Evolutionary conservation across 53 echinoderm and acorn worm species (phyloP).

Genomic region (Echinarachnius parma): DNA sequence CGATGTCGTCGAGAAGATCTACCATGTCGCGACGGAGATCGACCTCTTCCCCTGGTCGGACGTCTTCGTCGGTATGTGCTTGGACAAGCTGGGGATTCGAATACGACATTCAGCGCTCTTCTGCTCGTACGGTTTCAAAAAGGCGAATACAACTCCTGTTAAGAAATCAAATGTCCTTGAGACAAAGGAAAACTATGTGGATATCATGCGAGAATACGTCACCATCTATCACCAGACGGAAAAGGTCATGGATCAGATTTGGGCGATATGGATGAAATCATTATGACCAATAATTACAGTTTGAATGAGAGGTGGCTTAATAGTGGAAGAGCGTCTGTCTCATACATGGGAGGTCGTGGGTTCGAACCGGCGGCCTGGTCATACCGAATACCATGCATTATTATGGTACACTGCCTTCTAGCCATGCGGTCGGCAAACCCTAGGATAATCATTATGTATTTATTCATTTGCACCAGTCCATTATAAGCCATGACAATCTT

Average conservation of each 20-base stretch:
- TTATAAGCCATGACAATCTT: no score
- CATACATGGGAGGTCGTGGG: no score
- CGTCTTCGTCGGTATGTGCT: conserved; percentile 19
- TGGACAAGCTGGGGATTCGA: conserved; percentile 25
- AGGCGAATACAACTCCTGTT: not conserved
- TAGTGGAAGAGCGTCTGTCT: no score
- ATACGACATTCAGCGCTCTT: conserved; percentile 12
- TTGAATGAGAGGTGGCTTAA: no score
- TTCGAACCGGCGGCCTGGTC: no score
- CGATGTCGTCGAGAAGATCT: conserved; percentile 2
- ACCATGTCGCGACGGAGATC: not conserved
- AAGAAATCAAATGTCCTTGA: no score
- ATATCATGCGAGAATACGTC: conserved; percentile 24
- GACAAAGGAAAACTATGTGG: not conserved
- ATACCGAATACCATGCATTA: no score
- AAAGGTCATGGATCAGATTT: conserved; percentile 16
- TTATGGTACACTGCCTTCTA: no score
- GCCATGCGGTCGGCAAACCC: no score
- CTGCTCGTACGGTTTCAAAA: not conserved
- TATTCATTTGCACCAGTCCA: no score
- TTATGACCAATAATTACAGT: no score
- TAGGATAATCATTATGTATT: no score
- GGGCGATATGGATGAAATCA: conserved; percentile 35
- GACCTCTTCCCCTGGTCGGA: conserved; percentile 10
- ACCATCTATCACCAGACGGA: conserved; percentile 11